Conservation (phyloP, 2,797 vertebrate genomes). For the Eutrigla gurnardus region DNA sequence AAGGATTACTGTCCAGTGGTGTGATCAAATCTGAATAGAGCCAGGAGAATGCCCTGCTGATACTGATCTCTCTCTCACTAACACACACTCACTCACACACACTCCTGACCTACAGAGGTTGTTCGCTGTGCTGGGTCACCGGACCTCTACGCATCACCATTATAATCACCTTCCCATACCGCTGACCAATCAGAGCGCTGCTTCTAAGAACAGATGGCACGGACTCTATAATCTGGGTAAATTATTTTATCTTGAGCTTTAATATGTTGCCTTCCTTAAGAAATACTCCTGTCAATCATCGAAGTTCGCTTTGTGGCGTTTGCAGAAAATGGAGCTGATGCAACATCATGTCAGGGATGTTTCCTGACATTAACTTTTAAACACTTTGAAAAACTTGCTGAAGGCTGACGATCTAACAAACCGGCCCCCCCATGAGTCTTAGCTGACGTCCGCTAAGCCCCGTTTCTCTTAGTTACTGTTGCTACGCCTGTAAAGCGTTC, state of each 20-base stretch:
- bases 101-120: slow-evolving; percentile 45
- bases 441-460: neutral
- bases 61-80: slow-evolving; percentile 1
- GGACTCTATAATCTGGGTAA: slow-evolving; percentile 48
- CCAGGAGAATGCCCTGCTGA: slow-evolving; percentile 54
- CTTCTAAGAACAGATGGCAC: slow-evolving; percentile 61
- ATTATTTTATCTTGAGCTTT: slow-evolving; percentile 47
- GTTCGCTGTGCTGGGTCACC: slow-evolving; percentile 38
- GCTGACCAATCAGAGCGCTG: slow-evolving; percentile 59
- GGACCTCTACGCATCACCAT: slow-evolving; percentile 19
- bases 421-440: neutral
- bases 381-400: slow-evolving; percentile 1
- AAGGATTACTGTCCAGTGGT: slow-evolving; percentile 63
- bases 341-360: neutral
- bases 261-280: slow-evolving; percentile 10
- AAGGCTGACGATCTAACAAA: neutral
- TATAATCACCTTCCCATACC: slow-evolving; percentile 49
- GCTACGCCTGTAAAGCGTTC: neutral
- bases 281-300: slow-evolving; percentile 38
- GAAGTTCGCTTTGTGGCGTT: neutral
- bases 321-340: slow-evolving; percentile 30
- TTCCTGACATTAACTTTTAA: neutral
- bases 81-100: slow-evolving; percentile 6
- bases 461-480: neutral
- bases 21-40: slow-evolving; percentile 62